These are phyloP conservation scores for Drosophila seclusa DNA, from an alignment of 2,888 invertebrate species.

Conservation along the genomic window DNA sequence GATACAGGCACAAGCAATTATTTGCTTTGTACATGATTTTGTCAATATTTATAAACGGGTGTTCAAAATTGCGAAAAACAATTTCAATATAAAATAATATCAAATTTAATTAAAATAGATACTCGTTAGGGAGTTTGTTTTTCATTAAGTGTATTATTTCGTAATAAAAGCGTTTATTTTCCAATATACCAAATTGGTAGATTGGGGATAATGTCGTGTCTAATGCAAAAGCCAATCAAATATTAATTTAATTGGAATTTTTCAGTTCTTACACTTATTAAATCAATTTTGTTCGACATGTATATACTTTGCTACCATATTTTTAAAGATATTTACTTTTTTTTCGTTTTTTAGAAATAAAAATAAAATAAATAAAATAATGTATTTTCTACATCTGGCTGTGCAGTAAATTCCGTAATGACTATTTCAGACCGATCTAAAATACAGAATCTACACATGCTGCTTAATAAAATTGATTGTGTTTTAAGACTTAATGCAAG, in stretches of 20 bases:
- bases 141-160: neutral
- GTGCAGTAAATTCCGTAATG: neutral
- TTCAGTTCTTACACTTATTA: neutral
- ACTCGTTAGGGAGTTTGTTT: neutral
- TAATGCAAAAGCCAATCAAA: too few relatives aligned
- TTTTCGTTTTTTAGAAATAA: neutral
- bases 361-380: neutral
- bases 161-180: conserved; percentile 1
- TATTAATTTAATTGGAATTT: neutral
- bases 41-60: conserved; percentile 63
- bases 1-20: conserved; percentile 71
- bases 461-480: conserved; percentile 56
- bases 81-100: conserved; percentile 12
- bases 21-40: conserved; percentile 58
- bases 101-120: conserved; percentile 15
- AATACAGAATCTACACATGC: conserved; percentile 18
- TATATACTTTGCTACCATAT: neutral
- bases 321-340: neutral
- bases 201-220: neutral
- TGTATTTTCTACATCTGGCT: neutral
- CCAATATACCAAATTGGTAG: neutral
- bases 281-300: neutral
- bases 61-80: conserved; percentile 9
- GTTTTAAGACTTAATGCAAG: conserved; percentile 43
- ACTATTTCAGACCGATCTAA: neutral